Percentiles rank a stretch among this genome's conserved stretches.
phyloP scores from a whole-genome alignment of 1,140 invertebrate genomes.

The Steinernema khuongi region DNA sequence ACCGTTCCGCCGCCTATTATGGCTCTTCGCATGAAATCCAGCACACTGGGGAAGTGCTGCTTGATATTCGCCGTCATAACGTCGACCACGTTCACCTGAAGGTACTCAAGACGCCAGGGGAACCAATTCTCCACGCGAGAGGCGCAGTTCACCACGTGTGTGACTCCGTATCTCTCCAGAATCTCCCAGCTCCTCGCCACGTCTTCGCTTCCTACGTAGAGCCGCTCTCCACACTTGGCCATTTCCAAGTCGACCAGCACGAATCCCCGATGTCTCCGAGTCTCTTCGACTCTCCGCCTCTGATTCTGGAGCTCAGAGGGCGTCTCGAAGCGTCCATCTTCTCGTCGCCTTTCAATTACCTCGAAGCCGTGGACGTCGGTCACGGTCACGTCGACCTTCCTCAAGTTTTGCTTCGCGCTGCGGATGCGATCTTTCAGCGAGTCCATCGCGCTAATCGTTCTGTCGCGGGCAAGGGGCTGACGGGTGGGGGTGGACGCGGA shows the following conservation, averaged over 20 bases:
- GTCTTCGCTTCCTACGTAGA: conserved; percentile 72
- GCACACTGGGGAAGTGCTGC: conserved; percentile 46
- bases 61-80: conserved; percentile 35
- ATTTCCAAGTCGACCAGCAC: not conserved
- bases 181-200: conserved; percentile 65
- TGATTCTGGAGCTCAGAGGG: not conserved
- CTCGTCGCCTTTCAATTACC: not conserved
- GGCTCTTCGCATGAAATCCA: conserved; percentile 55
- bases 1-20: conserved; percentile 64
- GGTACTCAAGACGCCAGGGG: conserved; percentile 52
- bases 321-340: not conserved
- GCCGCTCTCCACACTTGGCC: not conserved
- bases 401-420: not conserved
- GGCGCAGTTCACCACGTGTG: conserved; percentile 65
- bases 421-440: not conserved
- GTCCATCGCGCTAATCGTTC: not conserved
- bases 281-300: not conserved
- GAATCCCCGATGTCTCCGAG: not conserved
- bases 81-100: conserved; percentile 51
- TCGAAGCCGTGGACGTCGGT: not conserved
- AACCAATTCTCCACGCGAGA: conserved; percentile 45
- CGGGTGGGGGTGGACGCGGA: too few relatives aligned
- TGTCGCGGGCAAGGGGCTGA: not conserved
- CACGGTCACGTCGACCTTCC: not conserved
- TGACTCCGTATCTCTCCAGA: conserved; percentile 66